Evolutionary conservation across 2,888 invertebrate genomes (phyloP), one percentile per base, ranked within the genome.

Genomic region (Conops quadrifasciatus): DNA sequence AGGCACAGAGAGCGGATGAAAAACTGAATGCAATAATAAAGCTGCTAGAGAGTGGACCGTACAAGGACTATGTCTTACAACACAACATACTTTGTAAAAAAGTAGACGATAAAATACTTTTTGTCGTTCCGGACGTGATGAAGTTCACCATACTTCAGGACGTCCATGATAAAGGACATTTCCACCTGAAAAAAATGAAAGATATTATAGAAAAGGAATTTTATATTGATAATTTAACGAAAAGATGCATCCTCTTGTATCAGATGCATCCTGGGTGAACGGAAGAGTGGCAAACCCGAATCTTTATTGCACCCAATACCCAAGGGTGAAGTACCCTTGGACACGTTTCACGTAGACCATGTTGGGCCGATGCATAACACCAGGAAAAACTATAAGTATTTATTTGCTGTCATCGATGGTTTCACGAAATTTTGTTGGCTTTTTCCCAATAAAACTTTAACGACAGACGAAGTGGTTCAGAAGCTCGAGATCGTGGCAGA

Each of bases 331-430:
- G 59, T 65, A 1, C 83, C 83, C 2, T 69, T 84, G 13, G 70
- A 79, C 11, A 82, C 80, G 0, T 79, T 77, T 11, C 81, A 84
- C 62, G 53, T 80, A 11, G 83, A 84, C 56, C 84, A 84, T 53
- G 49, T 84, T 1, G 83, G 84, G 3, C 82, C 83, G 4, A 53
- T 81, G 66, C 72, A 77, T 0, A 74, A 72, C n/a, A 74, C 74
- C 9, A 71, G 68, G 26, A 76, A 73, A 26, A 43, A 74, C 11
- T 82, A 82, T 56, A 80, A 80, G 30, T 77, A 84, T 63, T 79
- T 84, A 1, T 75, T 83, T 0, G 80, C 81, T 0, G 67, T 83
- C 1, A 72, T 83, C 0, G 82, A 82, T 73, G 80, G 74, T 0
- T 83, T 81, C 66, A 80, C 81, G 0, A 83, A 83, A 65, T 82